Conservation (phyloP, 2,888 invertebrate genomes). For the Drosophila buzzatii region DNA sequence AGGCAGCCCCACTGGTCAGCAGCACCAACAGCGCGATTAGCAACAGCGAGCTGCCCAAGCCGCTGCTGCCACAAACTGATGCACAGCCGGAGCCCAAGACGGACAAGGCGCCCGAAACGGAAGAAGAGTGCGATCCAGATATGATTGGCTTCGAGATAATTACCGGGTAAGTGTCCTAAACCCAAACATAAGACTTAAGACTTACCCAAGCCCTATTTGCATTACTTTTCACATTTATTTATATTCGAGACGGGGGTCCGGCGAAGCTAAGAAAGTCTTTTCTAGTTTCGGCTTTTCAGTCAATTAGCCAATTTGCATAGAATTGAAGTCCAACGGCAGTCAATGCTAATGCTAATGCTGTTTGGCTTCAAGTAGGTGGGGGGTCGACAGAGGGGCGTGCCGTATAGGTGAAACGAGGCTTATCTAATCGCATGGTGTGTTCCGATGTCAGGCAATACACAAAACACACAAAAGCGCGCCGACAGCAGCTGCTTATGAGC, state of each 20-base stretch:
- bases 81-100: slow-evolving; percentile 78
- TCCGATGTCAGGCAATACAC: slow-evolving; percentile 46
- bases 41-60: slow-evolving; percentile 81
- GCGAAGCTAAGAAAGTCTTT: slow-evolving; percentile 35
- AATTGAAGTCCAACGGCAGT: slow-evolving; percentile 37
- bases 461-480: slow-evolving; percentile 23
- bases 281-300: slow-evolving; percentile 34
- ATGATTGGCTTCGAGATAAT: slow-evolving; percentile 97
- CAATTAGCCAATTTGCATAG: slow-evolving; percentile 72
- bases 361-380: not conserved
- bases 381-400: slow-evolving; percentile 41
- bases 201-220: slow-evolving; percentile 22
- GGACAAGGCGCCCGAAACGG: slow-evolving; percentile 73
- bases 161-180: slow-evolving; percentile 88
- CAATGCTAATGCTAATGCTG: slow-evolving; percentile 22
- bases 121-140: slow-evolving; percentile 94
- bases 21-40: slow-evolving; percentile 48
- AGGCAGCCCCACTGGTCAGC: slow-evolving; percentile 44
- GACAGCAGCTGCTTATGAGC: slow-evolving; percentile 49
- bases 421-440: slow-evolving; percentile 70
- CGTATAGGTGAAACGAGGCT: slow-evolving; percentile 60
- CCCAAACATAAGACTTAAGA: not conserved
- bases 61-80: slow-evolving; percentile 67
- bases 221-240: slow-evolving; percentile 50
- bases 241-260: slow-evolving; percentile 18